Base-by-base conservation (phyloP, 2,888 invertebrate species). In the Apamea anceps region DNA sequence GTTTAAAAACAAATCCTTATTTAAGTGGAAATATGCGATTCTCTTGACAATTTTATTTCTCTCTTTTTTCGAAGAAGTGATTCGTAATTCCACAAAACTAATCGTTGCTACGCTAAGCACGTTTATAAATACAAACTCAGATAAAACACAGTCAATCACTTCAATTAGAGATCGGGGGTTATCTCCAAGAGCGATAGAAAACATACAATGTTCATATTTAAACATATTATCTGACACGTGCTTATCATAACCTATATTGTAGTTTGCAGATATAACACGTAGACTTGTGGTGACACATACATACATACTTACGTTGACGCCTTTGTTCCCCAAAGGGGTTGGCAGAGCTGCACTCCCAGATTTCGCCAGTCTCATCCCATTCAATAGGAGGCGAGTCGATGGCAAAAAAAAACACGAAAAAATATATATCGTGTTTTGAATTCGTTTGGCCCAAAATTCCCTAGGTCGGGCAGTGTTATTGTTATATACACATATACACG, bases 201-300 rank as follows among this genome's bases (percentile, higher is more conserved):
- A 82, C 54, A 74, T 70, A 37, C 45, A 85, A 66, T 75, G 74
- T 72, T 73, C 71, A 54, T 74, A 75, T 60, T 87, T 67, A 48
- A 77, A 80, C 67, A 32, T 75, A n/a, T 65, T 89, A 85, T 89
- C 74, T 71, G 80, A 62, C 79, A 83, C 80, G 79, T 65, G 66
- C 70, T 77, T 85, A 79, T 85, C 79, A 10, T 86, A 83, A 89
- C 90, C 85, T 80, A 80, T 32, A 79, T 85, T 75, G 65, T 71
- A 60, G 32, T 80, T 76, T 51, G 71, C 57, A 84, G 87, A 87
- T 86, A 79, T 25, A 54, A 25, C 90, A 89, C 82, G 90, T 88
- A 79, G 32, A 57, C 37, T 45, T 65, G 6, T 25, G n/a, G 18
- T 65, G 18, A 65, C 15, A 71, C 32, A 60, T n/a, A 25, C 25